Evolutionary conservation across 2,113 vertebrate species (phyloP).

Genomic region (Phocoena sinus): DNA sequence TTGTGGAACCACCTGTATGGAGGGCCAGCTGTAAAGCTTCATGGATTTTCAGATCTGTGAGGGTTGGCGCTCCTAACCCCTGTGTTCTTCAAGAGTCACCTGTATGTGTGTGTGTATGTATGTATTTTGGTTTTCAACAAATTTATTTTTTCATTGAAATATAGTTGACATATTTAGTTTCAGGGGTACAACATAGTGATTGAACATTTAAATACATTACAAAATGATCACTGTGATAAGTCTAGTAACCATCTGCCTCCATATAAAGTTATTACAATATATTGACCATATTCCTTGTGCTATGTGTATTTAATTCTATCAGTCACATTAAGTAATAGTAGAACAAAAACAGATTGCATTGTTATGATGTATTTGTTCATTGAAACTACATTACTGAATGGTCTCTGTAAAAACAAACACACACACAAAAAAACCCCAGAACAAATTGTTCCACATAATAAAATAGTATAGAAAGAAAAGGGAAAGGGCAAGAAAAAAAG

Average conservation of each 20-base stretch:
- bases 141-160: not conserved
- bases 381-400: not conserved
- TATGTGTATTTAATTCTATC: not conserved
- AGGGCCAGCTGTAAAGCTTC: not conserved
- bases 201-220: not conserved
- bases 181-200: not conserved
- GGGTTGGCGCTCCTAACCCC: not conserved
- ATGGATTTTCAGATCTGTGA: not conserved
- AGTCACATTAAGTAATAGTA: not conserved
- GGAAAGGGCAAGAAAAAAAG: not conserved
- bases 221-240: not conserved
- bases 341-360: not conserved
- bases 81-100: not conserved
- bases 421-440: too few species aligned
- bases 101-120: not conserved
- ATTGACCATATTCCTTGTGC: not conserved
- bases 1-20: not conserved
- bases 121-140: not conserved
- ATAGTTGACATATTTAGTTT: not conserved
- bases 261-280: not conserved
- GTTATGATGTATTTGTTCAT: not conserved
- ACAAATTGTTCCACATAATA: not conserved
- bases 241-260: not conserved
- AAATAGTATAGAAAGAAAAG: not conserved
- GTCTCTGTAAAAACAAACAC: not conserved